Evolutionary conservation across 2,888 invertebrate species (phyloP), one percentile per base, ranked within the genome.

Genomic region (Lymantria dispar): DNA sequence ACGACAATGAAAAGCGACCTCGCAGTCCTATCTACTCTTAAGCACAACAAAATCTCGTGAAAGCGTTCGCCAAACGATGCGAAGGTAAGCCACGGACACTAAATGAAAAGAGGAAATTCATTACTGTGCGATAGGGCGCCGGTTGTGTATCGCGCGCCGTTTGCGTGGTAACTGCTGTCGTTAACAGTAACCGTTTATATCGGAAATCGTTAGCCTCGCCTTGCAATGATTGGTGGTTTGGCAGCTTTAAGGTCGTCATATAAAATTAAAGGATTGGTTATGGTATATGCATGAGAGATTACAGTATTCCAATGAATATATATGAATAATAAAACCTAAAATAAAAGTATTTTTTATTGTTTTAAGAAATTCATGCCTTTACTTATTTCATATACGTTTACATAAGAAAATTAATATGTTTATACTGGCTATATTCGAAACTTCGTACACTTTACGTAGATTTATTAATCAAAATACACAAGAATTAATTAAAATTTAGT

Each of bases 51-150:
- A 57, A 59, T 55, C 48, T 51, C 43, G 47, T 45, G 53, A 62
- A 64, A 66, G 55, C 54, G 52, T 54, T 59, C 49, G 40, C 52
- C 48, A 60, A 67, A 66, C 56, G 52, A 51, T 46, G 43, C 33
- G 42, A 58, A 71, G 70, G 71, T 76, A 73, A 76, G 59, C 71
- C 65, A 39, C 57, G 64, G 70, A 62, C 66, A 74, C 69, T 76
- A 78, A 83, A 83, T 78, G 78, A 82, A 80, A 79, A 74, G 75
- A 75, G 75, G 75, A 77, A 78, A 83, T 83, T 83, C 83, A 81
- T 85, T 82, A 78, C 70, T 54, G 46, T 48, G 69, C 74, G 70
- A 77, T 74, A 78, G 70, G 66, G 60, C 56, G 52, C 51, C 62
- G 60, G 61, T 60, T 68, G 68, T 72, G 77, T 79, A 80, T 75